These are phyloP conservation scores for Toxotes chatareus DNA, from an alignment of 2,113 vertebrate genomes.

Conservation along the genomic window DNA sequence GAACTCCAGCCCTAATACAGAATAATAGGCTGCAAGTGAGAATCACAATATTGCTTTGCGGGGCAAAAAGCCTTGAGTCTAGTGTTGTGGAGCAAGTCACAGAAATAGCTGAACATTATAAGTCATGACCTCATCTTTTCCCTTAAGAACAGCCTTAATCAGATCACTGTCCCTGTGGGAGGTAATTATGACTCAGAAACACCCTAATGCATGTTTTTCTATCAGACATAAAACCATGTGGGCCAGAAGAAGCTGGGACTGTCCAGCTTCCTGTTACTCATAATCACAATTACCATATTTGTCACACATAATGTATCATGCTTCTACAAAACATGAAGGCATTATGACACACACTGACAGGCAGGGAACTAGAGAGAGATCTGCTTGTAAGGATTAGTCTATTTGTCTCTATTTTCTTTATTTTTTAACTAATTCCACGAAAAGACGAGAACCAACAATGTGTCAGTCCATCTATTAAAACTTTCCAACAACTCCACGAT, in stretches of 20 bases:
- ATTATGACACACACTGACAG: background rate
- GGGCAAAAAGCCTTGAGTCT: slow-evolving; percentile 24
- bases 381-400: background rate
- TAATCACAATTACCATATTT: slow-evolving; percentile 27
- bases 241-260: slow-evolving; percentile 32
- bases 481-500: background rate
- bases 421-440: background rate
- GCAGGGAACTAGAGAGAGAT: background rate
- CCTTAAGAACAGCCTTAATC: slow-evolving; percentile 29
- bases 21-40: slow-evolving; percentile 34
- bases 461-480: background rate
- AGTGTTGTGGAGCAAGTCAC: slow-evolving; percentile 3
- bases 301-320: slow-evolving; percentile 5
- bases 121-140: slow-evolving; percentile 56
- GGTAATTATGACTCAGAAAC: slow-evolving; percentile 69
- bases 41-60: slow-evolving; percentile 45
- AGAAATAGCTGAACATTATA: slow-evolving; percentile 54
- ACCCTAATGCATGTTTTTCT: slow-evolving; percentile 38
- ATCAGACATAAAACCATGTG: slow-evolving; percentile 44
- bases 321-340: background rate
- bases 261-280: slow-evolving; percentile 47
- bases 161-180: slow-evolving; percentile 56
- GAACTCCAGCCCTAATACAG: background rate
- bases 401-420: background rate
- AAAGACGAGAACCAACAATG: background rate